Conservation (phyloP, 1,140 invertebrate genomes). For the Trichoplusia ni region DNA sequence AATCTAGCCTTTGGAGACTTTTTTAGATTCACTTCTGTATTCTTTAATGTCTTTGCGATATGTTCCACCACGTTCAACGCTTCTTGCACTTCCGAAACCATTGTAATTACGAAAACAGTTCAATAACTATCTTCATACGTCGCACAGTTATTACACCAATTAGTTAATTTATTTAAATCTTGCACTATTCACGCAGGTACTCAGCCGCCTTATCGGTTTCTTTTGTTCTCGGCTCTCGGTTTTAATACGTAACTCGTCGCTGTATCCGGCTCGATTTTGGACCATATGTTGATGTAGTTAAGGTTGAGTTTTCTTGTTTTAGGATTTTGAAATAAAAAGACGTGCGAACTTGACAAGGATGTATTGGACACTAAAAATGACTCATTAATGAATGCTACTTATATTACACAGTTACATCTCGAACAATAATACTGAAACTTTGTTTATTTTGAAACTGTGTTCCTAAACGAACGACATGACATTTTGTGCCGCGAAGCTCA, state of each 20-base stretch:
- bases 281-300: constrained; percentile 6
- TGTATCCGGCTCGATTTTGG: constrained; percentile 15
- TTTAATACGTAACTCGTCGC: too few relatives aligned
- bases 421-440: too few relatives aligned
- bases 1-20: constrained; percentile 35
- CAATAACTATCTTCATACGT: constrained; percentile 1
- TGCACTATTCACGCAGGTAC: neutral
- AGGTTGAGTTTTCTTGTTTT: neutral
- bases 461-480: too few relatives aligned
- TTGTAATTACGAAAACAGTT: constrained; percentile 13
- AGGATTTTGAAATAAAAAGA: too few relatives aligned
- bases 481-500: too few relatives aligned
- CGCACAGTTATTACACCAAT: constrained; percentile 1
- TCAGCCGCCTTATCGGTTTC: neutral
- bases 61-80: constrained; percentile 17
- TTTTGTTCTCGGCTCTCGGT: constrained; percentile 9
- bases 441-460: too few relatives aligned
- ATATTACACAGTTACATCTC: too few relatives aligned
- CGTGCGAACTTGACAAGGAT: too few relatives aligned
- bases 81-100: constrained; percentile 24
- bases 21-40: constrained; percentile 31
- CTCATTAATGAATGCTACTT: too few relatives aligned
- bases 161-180: neutral
- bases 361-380: too few relatives aligned
- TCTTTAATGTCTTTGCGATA: constrained; percentile 16